Evolutionary conservation across 2,113 vertebrate genomes (phyloP).

Genomic region (Gallinago paraguaiae): DNA sequence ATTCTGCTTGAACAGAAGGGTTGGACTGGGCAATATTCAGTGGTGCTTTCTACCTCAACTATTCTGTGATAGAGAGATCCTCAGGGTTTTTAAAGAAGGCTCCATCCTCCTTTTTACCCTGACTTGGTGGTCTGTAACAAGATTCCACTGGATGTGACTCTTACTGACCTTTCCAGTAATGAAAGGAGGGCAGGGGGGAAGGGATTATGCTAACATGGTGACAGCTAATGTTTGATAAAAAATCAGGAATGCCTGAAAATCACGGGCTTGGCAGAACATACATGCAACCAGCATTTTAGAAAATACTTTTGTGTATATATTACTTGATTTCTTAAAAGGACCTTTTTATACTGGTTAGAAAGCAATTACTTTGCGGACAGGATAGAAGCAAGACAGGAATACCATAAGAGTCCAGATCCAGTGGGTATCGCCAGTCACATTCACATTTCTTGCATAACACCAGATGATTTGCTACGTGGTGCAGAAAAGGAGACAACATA

Average conservation of each 20-base stretch:
- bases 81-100: background rate
- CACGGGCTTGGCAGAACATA: background rate
- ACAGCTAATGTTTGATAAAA: background rate
- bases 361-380: background rate
- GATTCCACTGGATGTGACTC: background rate
- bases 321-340: background rate
- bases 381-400: background rate
- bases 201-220: background rate
- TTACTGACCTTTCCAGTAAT: background rate
- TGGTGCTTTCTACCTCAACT: background rate
- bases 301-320: background rate
- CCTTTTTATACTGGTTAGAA: background rate
- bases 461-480: background rate
- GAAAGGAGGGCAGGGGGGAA: fast-evolving
- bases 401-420: background rate
- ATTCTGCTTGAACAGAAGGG: background rate
- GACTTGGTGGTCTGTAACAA: background rate
- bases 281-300: background rate
- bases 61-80: background rate
- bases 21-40: background rate
- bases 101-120: background rate
- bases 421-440: background rate
- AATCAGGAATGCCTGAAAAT: background rate
- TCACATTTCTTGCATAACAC: background rate
- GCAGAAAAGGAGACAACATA: background rate